Evolutionary conservation across 2,113 vertebrate species (phyloP).

Genomic region (Oxyura jamaicensis): DNA sequence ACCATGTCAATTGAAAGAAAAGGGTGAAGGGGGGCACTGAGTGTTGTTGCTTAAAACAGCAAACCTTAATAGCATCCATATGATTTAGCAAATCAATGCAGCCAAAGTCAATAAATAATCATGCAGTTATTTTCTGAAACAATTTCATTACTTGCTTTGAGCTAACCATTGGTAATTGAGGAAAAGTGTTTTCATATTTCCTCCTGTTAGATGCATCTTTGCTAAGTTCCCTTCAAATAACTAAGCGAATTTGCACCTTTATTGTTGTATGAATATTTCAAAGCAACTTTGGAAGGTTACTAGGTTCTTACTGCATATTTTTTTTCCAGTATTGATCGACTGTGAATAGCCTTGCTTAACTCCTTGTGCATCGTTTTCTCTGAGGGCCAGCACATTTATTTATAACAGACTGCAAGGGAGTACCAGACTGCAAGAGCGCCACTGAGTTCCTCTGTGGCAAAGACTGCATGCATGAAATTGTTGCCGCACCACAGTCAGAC

Average conservation of each 20-base stretch:
- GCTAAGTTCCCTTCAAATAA: constrained; percentile 32
- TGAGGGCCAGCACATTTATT: not conserved
- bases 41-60: constrained; percentile 73
- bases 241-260: constrained; percentile 19
- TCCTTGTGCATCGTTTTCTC: not conserved
- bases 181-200: constrained; percentile 55
- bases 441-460: not conserved
- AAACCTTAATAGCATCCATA: constrained; percentile 80
- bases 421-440: not conserved
- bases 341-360: constrained; percentile 15
- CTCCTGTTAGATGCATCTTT: constrained; percentile 16
- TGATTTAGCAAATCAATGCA: constrained; percentile 76
- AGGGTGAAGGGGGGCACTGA: not conserved
- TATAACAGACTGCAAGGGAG: not conserved
- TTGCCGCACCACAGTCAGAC: not conserved
- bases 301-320: not conserved
- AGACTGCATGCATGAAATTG: not conserved
- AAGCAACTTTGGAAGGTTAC: constrained; percentile 39
- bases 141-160: constrained; percentile 73
- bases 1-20: constrained; percentile 70
- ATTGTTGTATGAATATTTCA: constrained; percentile 30
- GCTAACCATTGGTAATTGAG: constrained; percentile 65
- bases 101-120: constrained; percentile 82
- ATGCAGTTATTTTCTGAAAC: constrained; percentile 77
- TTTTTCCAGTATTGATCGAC: constrained; percentile 8